phyloP scores from a whole-genome alignment of 2,113 vertebrate genomes.

The Cyanoliseus patagonus region DNA sequence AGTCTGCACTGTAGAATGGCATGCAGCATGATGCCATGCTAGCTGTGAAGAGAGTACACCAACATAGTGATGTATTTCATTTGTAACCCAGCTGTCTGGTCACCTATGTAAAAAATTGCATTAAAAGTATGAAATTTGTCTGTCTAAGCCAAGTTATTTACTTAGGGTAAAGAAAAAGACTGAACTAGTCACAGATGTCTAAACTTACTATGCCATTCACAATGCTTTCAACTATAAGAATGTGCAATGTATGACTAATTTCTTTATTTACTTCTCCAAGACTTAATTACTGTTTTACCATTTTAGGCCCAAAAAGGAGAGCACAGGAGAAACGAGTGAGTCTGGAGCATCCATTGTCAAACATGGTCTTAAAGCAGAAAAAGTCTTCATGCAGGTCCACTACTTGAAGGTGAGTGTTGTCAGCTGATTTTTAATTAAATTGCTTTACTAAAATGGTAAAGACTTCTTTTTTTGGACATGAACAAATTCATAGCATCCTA shows the following conservation, averaged over 20 bases:
- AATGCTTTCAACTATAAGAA: neutral
- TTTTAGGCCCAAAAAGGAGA: slow-evolving; percentile 89
- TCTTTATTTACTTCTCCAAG: neutral
- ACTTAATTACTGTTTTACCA: neutral
- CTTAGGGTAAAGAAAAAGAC: neutral
- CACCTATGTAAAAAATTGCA: neutral
- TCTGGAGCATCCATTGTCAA: slow-evolving; percentile 89
- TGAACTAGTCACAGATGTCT: neutral
- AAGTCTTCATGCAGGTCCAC: slow-evolving; percentile 95
- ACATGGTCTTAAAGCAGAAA: slow-evolving; percentile 92
- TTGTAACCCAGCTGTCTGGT: neutral
- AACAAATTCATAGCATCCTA: neutral
- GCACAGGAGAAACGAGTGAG: slow-evolving; percentile 83
- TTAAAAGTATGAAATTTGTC: neutral
- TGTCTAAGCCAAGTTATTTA: neutral
- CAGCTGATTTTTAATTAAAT: neutral
- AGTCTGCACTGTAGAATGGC: neutral
- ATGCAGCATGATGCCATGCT: neutral
- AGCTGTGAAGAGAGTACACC: neutral
- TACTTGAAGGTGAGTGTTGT: slow-evolving; percentile 88
- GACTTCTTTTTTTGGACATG: neutral
- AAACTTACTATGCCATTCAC: neutral
- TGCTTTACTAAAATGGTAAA: neutral
- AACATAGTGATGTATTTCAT: neutral
- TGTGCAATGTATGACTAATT: neutral